phyloP scores from a whole-genome alignment of 1,140 invertebrate genomes.

The Drosophila ananassae region DNA sequence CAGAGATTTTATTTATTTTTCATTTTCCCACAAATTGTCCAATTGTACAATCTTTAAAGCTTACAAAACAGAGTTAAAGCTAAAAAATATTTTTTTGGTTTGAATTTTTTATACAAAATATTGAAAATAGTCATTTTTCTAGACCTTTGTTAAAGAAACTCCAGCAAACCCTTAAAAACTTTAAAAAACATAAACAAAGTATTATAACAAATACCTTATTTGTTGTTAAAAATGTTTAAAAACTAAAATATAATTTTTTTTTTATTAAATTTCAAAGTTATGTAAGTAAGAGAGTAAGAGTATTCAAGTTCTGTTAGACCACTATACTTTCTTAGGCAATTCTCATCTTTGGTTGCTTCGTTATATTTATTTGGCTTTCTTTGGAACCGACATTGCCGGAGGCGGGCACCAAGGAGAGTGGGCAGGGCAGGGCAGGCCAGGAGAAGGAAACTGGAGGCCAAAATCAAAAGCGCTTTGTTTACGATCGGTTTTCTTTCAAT shows the following conservation, averaged over 20 bases:
- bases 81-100: too few relatives aligned
- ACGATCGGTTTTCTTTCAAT: slow-evolving; percentile 58
- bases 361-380: slow-evolving; percentile 67
- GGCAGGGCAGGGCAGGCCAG: background rate
- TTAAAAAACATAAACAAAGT: too few relatives aligned
- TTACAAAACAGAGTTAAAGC: too few relatives aligned
- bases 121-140: too few relatives aligned
- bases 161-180: too few relatives aligned
- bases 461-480: slow-evolving; percentile 45
- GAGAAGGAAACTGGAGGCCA: slow-evolving; percentile 7
- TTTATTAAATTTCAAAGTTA: background rate
- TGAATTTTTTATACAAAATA: too few relatives aligned
- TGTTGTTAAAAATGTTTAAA: too few relatives aligned
- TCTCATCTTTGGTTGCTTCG: slow-evolving; percentile 30
- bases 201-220: too few relatives aligned
- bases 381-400: slow-evolving; percentile 38
- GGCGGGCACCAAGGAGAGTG: slow-evolving; percentile 22
- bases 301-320: background rate
- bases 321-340: background rate
- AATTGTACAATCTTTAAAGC: too few relatives aligned
- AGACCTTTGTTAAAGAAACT: too few relatives aligned
- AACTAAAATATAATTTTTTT: background rate
- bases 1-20: too few relatives aligned
- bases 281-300: slow-evolving; percentile 10
- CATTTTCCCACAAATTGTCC: too few relatives aligned